These are phyloP conservation scores for Zoroaster sp. DNA, from an alignment of 53 echinoderm and acorn worm species.

Conservation along the genomic window DNA sequence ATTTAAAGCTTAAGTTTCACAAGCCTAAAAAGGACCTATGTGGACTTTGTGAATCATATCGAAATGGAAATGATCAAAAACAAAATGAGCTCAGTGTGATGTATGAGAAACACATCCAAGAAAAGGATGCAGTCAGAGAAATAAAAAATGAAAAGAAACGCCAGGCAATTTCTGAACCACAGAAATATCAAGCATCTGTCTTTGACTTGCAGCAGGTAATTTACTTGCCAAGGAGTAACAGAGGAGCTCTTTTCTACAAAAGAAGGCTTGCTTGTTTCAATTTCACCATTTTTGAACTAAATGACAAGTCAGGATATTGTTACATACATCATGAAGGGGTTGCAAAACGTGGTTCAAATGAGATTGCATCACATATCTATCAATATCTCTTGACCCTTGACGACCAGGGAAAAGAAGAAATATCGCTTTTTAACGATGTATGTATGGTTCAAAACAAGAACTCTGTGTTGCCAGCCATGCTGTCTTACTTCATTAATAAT, in stretches of 20 bases:
- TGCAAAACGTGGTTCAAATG: constrained; percentile 54
- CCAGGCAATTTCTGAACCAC: background rate
- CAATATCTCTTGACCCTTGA: constrained; percentile 32
- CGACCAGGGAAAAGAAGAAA: constrained; percentile 9
- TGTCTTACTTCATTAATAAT: background rate
- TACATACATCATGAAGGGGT: constrained; percentile 47
- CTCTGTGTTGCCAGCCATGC: constrained; percentile 59
- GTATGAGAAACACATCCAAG: background rate
- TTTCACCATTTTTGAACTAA: constrained; percentile 54
- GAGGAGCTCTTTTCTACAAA: constrained; percentile 55
- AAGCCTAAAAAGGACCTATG: constrained; percentile 62
- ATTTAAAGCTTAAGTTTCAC: constrained; percentile 50
- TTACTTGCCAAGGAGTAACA: constrained; percentile 44
- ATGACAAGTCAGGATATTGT: constrained; percentile 1
- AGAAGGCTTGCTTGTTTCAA: constrained; percentile 55
- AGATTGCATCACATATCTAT: constrained; percentile 60
- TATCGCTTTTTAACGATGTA: constrained; percentile 69
- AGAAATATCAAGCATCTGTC: constrained; percentile 3
- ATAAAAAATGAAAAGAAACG: constrained; percentile 25
- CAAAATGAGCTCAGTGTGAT: background rate
- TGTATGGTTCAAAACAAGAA: constrained; percentile 77
- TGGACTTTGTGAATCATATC: constrained; percentile 43
- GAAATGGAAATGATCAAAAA: background rate
- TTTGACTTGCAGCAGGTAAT: constrained; percentile 69
- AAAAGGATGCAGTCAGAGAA: constrained; percentile 45